A percentile compares a stretch with the other conserved stretches of the same genome.
phyloP scores from a whole-genome alignment of 2,113 vertebrate species.

The Anas platyrhynchos region DNA sequence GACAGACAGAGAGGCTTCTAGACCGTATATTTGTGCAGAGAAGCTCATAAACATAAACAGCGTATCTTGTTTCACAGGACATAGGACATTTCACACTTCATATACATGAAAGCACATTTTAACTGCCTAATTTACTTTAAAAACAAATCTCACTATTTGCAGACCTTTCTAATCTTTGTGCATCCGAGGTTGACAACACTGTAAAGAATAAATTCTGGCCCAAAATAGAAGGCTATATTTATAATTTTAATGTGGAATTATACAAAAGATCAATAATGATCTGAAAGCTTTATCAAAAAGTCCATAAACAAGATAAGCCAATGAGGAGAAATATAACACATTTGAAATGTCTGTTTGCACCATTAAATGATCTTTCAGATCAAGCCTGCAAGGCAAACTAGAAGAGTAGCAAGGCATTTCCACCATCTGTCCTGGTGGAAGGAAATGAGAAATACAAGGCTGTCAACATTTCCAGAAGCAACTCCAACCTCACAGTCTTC shows the following conservation, averaged over 20 bases:
- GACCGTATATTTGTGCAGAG: background rate
- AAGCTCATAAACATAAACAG: background rate
- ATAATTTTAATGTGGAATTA: background rate
- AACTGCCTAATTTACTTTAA: background rate
- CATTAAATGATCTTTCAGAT: background rate
- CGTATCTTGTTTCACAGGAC: background rate
- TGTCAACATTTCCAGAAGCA: background rate
- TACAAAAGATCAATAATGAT: background rate
- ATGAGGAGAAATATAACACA: background rate
- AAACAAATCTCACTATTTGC: slow-evolving; percentile 12
- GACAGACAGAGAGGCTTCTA: background rate
- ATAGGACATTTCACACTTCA: background rate
- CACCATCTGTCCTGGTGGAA: background rate
- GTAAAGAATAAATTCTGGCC: background rate
- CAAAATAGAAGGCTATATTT: background rate
- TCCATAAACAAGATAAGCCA: background rate
- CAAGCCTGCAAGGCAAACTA: background rate
- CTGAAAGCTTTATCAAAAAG: background rate
- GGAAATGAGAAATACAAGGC: background rate
- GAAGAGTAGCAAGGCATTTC: background rate
- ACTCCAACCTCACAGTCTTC: background rate
- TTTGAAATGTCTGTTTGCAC: background rate
- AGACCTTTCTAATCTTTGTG: background rate
- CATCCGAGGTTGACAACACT: background rate
- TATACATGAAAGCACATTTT: background rate